phyloP scores from a whole-genome alignment of 2,888 invertebrate genomes.

The Limnephilus rhombicus region DNA sequence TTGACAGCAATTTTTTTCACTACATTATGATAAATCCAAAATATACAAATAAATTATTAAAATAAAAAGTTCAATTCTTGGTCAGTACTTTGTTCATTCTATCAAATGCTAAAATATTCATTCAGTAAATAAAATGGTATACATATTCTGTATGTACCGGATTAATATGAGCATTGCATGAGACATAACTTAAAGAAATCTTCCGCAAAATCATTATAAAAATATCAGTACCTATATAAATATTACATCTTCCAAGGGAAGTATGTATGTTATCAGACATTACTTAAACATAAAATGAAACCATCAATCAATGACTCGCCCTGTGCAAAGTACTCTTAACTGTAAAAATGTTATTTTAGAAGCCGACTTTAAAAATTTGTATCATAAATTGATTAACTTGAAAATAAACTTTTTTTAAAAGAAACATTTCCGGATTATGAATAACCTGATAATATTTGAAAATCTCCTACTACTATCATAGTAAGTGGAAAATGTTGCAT shows the following conservation, averaged over 20 bases:
- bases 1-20: background rate
- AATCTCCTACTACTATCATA: too few species aligned
- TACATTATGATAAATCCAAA: slow-evolving; percentile 26
- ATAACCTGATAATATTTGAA: too few species aligned
- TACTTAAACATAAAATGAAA: background rate
- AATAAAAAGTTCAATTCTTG: background rate
- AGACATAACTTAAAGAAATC: too few species aligned
- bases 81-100: background rate
- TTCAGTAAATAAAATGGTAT: background rate
- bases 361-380: background rate
- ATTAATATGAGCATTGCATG: background rate
- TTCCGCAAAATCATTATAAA: too few species aligned
- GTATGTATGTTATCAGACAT: too few species aligned
- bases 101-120: slow-evolving; percentile 25
- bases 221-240: too few species aligned
- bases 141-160: slow-evolving; percentile 13
- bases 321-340: background rate
- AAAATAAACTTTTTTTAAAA: background rate
- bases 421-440: too few species aligned
- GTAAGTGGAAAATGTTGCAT: too few species aligned
- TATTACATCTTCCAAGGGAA: too few species aligned
- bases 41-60: slow-evolving; percentile 39
- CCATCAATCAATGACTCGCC: background rate
- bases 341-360: background rate
- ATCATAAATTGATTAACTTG: background rate